Base-by-base conservation (phyloP, 1,140 invertebrate genomes). In the Drosophila busckii region DNA sequence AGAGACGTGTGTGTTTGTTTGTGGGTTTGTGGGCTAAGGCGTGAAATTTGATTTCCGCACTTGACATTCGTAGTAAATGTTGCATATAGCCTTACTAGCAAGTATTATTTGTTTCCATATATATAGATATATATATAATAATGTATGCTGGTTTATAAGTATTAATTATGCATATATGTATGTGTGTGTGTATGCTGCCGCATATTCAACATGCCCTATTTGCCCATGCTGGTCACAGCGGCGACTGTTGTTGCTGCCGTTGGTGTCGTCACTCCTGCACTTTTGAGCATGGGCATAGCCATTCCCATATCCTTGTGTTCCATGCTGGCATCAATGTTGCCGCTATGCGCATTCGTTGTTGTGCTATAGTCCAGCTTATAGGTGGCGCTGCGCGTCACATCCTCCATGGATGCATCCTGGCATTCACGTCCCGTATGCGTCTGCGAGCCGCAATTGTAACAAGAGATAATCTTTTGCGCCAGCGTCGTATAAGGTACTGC, bases 371-470 rank as follows among this genome's bases (percentile, higher is more conserved):
- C 91, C 20, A 92, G 84, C 84, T 90, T 90, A 68, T 92, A 92
- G 41, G 89, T 89, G 41, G 90, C 90, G 32, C 90, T 90, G 46
- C 91, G 89, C 5, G 94, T 95, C 80, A 96, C 92, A 87, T 96
- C 94, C 83, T 97, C 95, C 90, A 96, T 95, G 4, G 94, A 94
- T 42, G 92, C 92, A 83, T 95, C 94, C 61, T 93, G 93, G 86
- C 96, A 97, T 23, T 96, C 95, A 52, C 90, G 88, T 1, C 94
- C 94, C n/a, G 90, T 88, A 86, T 97, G 96, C 42, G 89, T 93
- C 35, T 90, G 89, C 17, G 91, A 92, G 25, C 93, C 93, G 87
- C 93, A 95, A 78, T 95, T 95, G 87, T 92, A 94, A 70, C 91
- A 92, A 9, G 90, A 91, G 2, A 90, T 67, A 2, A 70, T 60